These are phyloP conservation scores for Morus bassanus DNA, from an alignment of 2,797 vertebrate genomes.

Conservation along the genomic window DNA sequence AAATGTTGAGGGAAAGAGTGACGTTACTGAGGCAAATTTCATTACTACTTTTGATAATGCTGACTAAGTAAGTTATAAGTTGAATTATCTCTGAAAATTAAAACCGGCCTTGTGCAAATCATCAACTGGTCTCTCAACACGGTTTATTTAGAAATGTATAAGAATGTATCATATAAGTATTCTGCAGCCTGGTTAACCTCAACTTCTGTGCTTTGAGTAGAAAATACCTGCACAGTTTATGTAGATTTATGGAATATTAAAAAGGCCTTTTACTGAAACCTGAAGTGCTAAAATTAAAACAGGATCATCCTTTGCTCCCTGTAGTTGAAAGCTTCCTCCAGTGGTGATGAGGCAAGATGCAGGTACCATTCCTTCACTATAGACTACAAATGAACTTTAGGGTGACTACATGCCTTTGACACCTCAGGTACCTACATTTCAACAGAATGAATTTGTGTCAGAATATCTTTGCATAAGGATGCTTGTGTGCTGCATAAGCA, in stretches of 20 bases:
- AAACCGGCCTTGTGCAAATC: not conserved
- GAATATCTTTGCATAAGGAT: not conserved
- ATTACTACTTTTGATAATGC: not conserved
- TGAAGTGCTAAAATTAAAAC: not conserved
- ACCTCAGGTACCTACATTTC: not conserved
- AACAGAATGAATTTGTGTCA: not conserved
- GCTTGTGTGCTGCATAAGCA: not conserved
- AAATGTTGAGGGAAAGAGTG: not conserved
- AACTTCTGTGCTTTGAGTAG: not conserved
- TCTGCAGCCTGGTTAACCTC: not conserved
- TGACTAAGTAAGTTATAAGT: not conserved
- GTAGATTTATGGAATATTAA: not conserved
- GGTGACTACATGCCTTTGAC: not conserved
- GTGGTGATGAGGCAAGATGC: not conserved
- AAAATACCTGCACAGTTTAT: not conserved
- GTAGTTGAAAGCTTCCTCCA: not conserved
- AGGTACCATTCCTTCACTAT: not conserved
- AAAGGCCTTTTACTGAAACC: not conserved
- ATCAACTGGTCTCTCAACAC: not conserved
- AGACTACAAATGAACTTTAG: not conserved
- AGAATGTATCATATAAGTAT: not conserved
- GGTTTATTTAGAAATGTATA: not conserved
- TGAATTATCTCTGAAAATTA: not conserved
- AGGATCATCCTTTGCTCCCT: not conserved
- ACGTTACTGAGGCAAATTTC: not conserved